A percentile compares a stretch with the other conserved stretches of the same genome.
Conservation (phyloP, 2,797 vertebrate genomes). For the Rhinatrema bivittatum region DNA sequence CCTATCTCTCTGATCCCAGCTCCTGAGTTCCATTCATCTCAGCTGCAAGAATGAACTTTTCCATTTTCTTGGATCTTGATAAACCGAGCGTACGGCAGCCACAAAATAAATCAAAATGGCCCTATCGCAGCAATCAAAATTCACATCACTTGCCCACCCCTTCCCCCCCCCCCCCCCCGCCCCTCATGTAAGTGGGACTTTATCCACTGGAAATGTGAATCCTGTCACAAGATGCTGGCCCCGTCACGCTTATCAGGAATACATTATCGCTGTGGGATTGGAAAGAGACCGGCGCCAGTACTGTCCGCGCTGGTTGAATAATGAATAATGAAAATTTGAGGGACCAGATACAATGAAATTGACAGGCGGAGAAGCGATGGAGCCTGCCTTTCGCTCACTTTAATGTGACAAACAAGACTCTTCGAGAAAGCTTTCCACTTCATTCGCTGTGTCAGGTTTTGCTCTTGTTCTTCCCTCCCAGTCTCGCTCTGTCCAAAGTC, state of each 20-base stretch:
- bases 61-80: neutral
- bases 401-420: constrained; percentile 31
- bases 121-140: constrained; percentile 24
- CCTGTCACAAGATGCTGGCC: constrained; percentile 19
- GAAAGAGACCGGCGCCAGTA: constrained; percentile 26
- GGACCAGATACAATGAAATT: constrained; percentile 40
- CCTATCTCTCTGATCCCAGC: neutral
- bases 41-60: fast-evolving
- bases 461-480: no score
- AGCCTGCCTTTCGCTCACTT: constrained; percentile 34
- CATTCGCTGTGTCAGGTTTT: neutral
- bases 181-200: constrained; percentile 39
- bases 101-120: fast-evolving
- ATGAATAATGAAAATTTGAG: constrained; percentile 58
- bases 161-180: no score
- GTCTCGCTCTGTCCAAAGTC: no score
- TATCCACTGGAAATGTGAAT: constrained; percentile 43
- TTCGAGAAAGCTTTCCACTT: constrained; percentile 29
- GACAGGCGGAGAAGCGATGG: constrained; percentile 30
- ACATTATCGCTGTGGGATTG: constrained; percentile 57
- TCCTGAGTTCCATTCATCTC: fast-evolving
- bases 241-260: constrained; percentile 57
- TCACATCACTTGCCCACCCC: constrained; percentile 2
- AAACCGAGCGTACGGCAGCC: fast-evolving
- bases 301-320: constrained; percentile 23